Percentiles rank a stretch among this genome's conserved stretches.
Evolutionary conservation across 2,888 invertebrate genomes (phyloP).

Genomic region (Galerucella pusilla): DNA sequence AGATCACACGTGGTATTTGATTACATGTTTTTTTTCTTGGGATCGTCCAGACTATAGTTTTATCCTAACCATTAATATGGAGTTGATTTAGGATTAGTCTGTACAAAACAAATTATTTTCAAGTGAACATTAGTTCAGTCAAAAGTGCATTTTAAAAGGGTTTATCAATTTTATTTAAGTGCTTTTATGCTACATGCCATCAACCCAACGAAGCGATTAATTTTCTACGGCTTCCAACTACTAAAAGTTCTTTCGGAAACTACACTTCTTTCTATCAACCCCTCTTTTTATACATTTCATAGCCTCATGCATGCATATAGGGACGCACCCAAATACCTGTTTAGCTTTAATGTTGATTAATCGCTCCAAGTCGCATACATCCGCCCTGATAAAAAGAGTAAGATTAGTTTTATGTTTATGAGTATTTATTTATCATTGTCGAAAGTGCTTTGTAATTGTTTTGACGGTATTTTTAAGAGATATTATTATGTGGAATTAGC

Average conservation of each 20-base stretch:
- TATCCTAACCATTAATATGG: background rate
- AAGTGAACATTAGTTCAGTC: background rate
- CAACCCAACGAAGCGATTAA: constrained; percentile 10
- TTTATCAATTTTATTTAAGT: constrained; percentile 11
- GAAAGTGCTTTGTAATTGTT: constrained; percentile 2
- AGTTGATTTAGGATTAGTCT: background rate
- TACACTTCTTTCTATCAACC: constrained; percentile 4
- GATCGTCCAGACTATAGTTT: too few species aligned
- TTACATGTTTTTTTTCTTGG: background rate
- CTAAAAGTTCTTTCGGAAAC: constrained; percentile 7
- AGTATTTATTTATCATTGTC: background rate
- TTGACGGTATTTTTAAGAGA: background rate
- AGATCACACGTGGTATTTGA: too few species aligned
- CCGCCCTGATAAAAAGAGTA: constrained; percentile 11
- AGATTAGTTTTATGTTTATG: constrained; percentile 2
- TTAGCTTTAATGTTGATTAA: constrained; percentile 16
- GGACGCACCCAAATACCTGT: constrained; percentile 18
- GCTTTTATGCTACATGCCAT: constrained; percentile 1
- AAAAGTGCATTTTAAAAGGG: constrained; percentile 5
- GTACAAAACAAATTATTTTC: background rate
- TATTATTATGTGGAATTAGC: too few species aligned
- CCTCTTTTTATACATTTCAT: background rate
- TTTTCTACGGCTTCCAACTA: constrained; percentile 4
- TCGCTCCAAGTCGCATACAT: background rate
- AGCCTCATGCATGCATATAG: background rate